Evolutionary conservation across 2,797 vertebrate genomes (phyloP).

Genomic region (Gastrophryne carolinensis): DNA sequence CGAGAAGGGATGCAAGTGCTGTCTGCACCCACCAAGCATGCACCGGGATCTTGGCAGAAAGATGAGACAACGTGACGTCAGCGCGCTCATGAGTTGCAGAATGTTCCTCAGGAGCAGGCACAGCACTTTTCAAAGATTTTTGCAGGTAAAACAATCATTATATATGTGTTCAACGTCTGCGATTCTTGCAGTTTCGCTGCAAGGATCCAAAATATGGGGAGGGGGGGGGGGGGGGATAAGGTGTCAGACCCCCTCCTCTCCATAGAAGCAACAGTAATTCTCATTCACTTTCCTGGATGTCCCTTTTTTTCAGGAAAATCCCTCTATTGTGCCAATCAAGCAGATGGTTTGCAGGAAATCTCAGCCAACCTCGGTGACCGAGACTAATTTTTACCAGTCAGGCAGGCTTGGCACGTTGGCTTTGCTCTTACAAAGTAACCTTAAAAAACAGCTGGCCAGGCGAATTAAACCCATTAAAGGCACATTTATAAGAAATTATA

Average conservation of each 20-base stretch:
- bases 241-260: neutral
- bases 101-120: no score
- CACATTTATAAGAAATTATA: constrained; percentile 93
- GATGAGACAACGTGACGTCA: no score
- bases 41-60: no score
- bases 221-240: neutral
- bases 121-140: neutral
- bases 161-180: neutral
- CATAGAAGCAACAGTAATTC: constrained; percentile 70
- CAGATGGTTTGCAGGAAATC: constrained; percentile 99
- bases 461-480: constrained; percentile 89
- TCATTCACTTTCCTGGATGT: constrained; percentile 66
- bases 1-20: no score
- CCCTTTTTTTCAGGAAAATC: constrained; percentile 79
- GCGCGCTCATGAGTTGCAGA: no score
- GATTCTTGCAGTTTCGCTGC: neutral
- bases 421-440: constrained; percentile 88
- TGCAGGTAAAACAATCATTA: neutral
- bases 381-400: constrained; percentile 98
- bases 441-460: constrained; percentile 89
- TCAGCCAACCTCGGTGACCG: constrained; percentile 90
- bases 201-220: neutral
- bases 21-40: no score
- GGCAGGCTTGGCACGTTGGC: constrained; percentile 92
- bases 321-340: constrained; percentile 92